Base-by-base conservation (phyloP, 2,888 invertebrate genomes). In the Pherbina coryleti region DNA sequence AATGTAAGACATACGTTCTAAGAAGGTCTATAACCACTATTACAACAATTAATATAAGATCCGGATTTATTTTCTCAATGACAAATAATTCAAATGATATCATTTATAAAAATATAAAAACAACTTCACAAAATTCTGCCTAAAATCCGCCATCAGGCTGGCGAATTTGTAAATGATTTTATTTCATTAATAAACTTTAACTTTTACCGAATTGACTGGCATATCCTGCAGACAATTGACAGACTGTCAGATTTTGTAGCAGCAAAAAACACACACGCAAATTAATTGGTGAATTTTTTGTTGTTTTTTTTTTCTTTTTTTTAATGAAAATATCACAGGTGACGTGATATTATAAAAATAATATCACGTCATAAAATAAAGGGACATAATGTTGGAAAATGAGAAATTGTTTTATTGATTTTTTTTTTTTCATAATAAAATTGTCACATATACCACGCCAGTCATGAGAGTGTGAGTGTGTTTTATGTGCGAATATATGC, bases 371-470 rank as follows among this genome's bases (percentile, higher is more conserved):
- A 82, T 84, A 84, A 84, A 87, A 87, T 86, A 85, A 87, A 86
- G 85, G 84, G 86, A 86, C 85, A 34, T 34, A 49, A 84, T 85
- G 86, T 84, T 84, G 83, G 84, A 83, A 85, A 82, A 78, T 77
- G 80, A 79, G 78, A 75, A 80, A 84, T 85, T 84, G 84, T 82
- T 84, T 84, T 87, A 87, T 87, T 86, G 88, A 87, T 86, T 87
- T 85, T 87, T 86, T 87, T 86, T 86, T 87, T 85, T 85, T 84
- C 84, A 86, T 86, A 84, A 85, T 85, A 87, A 87, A 85, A 87
- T 86, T 84, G 84, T 86, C 86, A 87, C 84, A 85, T 81, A 76
- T 76, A 75, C 60, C n/a, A n/a, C 66, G 28, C 49, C 72, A 34
- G 19, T 31, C n/a, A 22, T 25, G 49, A 72, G 67, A 57, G 66